Conservation (phyloP, 2,797 vertebrate species). For the Oophaga sylvatica region DNA sequence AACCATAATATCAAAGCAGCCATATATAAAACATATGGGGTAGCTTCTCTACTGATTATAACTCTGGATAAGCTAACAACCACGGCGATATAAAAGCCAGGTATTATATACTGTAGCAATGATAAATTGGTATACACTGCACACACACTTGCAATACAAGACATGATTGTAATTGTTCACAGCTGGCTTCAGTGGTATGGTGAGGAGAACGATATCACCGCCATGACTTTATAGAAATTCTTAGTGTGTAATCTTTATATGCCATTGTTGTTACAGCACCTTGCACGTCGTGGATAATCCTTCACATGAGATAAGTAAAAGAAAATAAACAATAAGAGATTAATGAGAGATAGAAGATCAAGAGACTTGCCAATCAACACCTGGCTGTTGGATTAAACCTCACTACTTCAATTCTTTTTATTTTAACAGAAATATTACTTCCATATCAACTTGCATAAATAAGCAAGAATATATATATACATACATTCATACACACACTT, state of each 20-base stretch:
- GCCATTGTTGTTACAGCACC: conserved; percentile 34
- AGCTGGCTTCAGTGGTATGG: background rate
- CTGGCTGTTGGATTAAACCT: background rate
- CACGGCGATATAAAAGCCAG: background rate
- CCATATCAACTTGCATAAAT: background rate
- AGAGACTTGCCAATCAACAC: conserved; percentile 43
- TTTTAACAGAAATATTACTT: conserved; percentile 14
- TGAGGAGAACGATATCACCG: conserved; percentile 26
- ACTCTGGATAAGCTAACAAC: background rate
- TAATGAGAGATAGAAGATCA: conserved; percentile 55
- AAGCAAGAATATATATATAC: background rate
- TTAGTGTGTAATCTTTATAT: conserved; percentile 37
- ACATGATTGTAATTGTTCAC: background rate
- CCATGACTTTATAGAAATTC: conserved; percentile 41
- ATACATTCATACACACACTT: background rate
- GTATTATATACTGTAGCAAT: background rate
- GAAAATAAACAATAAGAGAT: conserved; percentile 42
- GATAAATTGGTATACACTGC: background rate
- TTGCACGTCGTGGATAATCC: conserved; percentile 46
- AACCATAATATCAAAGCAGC: background rate
- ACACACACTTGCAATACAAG: background rate
- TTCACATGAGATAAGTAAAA: conserved; percentile 25
- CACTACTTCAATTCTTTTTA: conserved; percentile 19
- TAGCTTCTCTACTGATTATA: background rate
- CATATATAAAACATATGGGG: background rate